phyloP scores from a whole-genome alignment of 2,888 invertebrate species.

The Antitype chi region DNA sequence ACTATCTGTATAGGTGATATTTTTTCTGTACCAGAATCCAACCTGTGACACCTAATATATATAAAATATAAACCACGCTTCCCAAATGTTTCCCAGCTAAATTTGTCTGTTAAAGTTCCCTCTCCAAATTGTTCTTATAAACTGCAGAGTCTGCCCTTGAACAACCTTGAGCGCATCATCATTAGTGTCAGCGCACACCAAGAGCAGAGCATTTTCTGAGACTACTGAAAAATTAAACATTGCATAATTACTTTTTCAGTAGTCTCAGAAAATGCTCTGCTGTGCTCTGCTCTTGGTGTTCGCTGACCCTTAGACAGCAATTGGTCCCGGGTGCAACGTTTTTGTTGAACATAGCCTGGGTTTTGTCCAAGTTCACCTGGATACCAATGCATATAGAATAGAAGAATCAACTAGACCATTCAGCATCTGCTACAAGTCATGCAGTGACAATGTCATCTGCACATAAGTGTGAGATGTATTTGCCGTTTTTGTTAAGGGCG shows the following conservation, averaged over 20 bases:
- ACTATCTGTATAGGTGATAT: background rate
- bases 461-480: no score
- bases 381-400: no score
- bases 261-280: no score
- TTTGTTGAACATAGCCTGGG: background rate
- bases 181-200: no score
- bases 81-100: background rate
- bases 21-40: background rate
- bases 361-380: background rate
- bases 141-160: background rate
- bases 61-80: background rate
- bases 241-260: no score
- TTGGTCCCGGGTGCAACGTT: background rate
- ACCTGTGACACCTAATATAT: background rate
- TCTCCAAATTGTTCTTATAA: background rate
- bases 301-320: no score
- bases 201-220: no score
- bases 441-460: background rate
- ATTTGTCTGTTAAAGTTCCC: background rate
- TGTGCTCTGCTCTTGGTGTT: no score
- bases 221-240: no score
- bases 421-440: background rate
- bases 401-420: background rate
- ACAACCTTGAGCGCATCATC: background rate
- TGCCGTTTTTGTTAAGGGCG: background rate